These are phyloP conservation scores for Ctenicera cuprea DNA, from an alignment of 2,888 invertebrate genomes.

Conservation along the genomic window DNA sequence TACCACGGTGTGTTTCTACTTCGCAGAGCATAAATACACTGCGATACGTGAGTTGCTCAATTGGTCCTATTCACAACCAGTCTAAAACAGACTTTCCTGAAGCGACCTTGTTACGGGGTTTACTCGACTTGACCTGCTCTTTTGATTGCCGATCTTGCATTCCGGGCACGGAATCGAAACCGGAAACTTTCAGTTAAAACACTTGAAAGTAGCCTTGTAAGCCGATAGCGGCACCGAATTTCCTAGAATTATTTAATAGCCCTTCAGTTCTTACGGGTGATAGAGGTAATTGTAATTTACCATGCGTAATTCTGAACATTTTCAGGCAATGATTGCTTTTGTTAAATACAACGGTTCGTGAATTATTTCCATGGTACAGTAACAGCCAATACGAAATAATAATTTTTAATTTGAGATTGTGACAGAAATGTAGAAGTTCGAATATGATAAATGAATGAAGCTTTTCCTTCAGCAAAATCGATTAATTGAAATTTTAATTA, in stretches of 20 bases:
- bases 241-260: conserved; percentile 34
- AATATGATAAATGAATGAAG: no score
- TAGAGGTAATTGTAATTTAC: background rate
- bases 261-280: background rate
- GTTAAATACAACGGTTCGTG: no score
- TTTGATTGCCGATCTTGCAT: conserved; percentile 46
- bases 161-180: conserved; percentile 46
- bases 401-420: no score
- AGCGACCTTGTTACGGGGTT: conserved; percentile 43
- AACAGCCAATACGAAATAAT: no score
- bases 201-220: conserved; percentile 45
- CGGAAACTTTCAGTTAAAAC: conserved; percentile 49
- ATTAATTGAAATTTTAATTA: background rate
- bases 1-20: conserved; percentile 43
- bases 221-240: conserved; percentile 37
- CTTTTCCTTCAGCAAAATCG: no score
- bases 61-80: conserved; percentile 42
- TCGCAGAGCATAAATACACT: conserved; percentile 44
- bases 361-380: no score
- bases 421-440: no score
- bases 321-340: no score
- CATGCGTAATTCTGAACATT: no score
- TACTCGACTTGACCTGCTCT: conserved; percentile 41
- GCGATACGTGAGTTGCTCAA: conserved; percentile 46
- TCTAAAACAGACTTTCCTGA: conserved; percentile 37